Conservation (phyloP, 2,888 invertebrate genomes). For the Lissocephala sabroskyi region DNA sequence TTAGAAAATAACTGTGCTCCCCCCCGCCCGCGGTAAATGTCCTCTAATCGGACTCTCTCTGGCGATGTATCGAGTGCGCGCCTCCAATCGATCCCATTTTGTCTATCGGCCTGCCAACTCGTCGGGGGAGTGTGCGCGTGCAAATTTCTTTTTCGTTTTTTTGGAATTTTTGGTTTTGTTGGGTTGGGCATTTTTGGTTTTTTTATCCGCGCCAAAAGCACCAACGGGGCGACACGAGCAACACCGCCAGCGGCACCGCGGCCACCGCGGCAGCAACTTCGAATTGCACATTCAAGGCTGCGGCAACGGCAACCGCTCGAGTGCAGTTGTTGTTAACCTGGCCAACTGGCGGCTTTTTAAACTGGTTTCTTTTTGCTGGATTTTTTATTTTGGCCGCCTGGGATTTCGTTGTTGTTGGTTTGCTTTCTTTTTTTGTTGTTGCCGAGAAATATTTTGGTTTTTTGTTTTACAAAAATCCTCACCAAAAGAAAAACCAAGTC, state of each 20-base stretch:
- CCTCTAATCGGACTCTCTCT: no score
- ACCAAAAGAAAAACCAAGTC: no score
- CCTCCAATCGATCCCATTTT: not conserved
- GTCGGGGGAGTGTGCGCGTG: not conserved
- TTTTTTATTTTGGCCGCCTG: conserved; percentile 36
- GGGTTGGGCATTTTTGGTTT: conserved; percentile 1
- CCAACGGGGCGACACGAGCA: conserved; percentile 51
- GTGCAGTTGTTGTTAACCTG: not conserved
- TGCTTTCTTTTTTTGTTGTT: conserved; percentile 17
- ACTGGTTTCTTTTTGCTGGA: conserved; percentile 22
- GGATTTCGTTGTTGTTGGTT: conserved; percentile 40
- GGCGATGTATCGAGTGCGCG: no score
- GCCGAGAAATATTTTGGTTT: no score
- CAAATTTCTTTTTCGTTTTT: conserved; percentile 13
- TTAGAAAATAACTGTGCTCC: conserved; percentile 42
- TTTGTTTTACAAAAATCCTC: no score
- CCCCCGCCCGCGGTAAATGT: no score
- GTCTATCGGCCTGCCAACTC: not conserved
- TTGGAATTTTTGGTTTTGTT: conserved; percentile 18
- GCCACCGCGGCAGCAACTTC: conserved; percentile 27
- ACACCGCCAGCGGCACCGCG: conserved; percentile 6
- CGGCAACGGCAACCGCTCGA: conserved; percentile 29
- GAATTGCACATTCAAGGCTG: conserved; percentile 59
- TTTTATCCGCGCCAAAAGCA: not conserved
- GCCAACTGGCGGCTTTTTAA: not conserved